Conservation (phyloP, 2,797 vertebrate species). For the Glyptemys insculpta region DNA sequence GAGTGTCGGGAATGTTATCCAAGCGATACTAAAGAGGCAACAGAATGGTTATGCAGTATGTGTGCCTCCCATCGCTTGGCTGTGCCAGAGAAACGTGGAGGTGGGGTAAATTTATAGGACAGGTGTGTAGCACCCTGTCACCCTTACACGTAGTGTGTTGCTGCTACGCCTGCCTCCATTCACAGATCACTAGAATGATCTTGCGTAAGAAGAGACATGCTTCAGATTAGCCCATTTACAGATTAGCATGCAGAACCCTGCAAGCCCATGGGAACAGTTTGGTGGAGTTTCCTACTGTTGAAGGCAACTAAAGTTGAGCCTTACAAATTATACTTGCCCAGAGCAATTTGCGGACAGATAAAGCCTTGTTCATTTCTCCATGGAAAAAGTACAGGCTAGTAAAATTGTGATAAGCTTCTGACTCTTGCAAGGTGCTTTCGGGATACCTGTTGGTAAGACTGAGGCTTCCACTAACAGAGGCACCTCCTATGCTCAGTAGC, state of each 20-base stretch:
- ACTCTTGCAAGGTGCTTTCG: neutral
- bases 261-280: rapidly evolving
- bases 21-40: neutral
- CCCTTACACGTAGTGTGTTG: rapidly evolving
- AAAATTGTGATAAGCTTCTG: neutral
- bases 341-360: neutral
- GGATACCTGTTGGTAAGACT: neutral
- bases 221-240: neutral
- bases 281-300: rapidly evolving
- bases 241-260: rapidly evolving
- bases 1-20: neutral
- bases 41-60: neutral
- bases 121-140: neutral
- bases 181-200: rapidly evolving
- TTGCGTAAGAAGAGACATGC: rapidly evolving
- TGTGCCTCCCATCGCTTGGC: neutral
- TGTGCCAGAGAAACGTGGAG: neutral
- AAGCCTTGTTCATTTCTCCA: neutral
- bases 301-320: neutral
- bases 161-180: rapidly evolving
- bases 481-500: neutral
- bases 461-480: neutral
- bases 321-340: neutral
- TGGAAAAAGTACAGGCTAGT: neutral
- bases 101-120: neutral